Evolutionary conservation across 2,888 invertebrate species (phyloP), one percentile per base, ranked within the genome.

Genomic region (Drosophila pullipes): DNA sequence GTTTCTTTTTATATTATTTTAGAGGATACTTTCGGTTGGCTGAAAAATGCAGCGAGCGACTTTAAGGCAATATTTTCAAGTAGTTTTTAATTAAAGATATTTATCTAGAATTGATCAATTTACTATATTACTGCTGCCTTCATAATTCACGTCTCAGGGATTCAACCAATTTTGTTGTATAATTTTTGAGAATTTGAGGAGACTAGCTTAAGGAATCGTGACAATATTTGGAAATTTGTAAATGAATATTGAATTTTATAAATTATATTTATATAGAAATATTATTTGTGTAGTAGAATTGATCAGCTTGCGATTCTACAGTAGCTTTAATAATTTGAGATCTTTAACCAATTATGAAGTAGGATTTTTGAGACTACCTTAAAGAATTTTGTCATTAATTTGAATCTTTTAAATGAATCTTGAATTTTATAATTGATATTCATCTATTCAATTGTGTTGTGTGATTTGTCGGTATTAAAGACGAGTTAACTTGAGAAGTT

Each of bases 1-100:
- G 78, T 78, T 80, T 65, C 35, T 64, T 53, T 44, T 66, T 47
- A 35, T 37, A 18, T 10, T 54, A 11, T 49, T 47, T 22, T 22
- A 18, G 10, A 33, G 28, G 11, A 28, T 13, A n/a, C n/a, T 50
- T 37, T 16, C 5, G 30, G 4, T 31, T n/a, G 25, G 4, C 13
- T 2, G 13, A 13, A 4, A 16, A 22, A 22, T 52, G 7, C 49
- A 49, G 1, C 18, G 3, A 10, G 28, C 49, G 11, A 50, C 50
- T 18, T 50, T 30, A 47, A 47, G 16, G 0, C 4, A 25, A 25
- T 16, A 25, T 16, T 25, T 47, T 25, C 9, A 25, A 47, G 5
- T 18, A 5, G 28, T 37, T 37, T 18, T 37, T 37, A 37, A 22
- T 44, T 22, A 1, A n/a, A 41, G 2, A 44, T 44, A 22, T 44